These are phyloP conservation scores for Stictonetta naevosa DNA, from an alignment of 2,113 vertebrate species.

Conservation along the genomic window DNA sequence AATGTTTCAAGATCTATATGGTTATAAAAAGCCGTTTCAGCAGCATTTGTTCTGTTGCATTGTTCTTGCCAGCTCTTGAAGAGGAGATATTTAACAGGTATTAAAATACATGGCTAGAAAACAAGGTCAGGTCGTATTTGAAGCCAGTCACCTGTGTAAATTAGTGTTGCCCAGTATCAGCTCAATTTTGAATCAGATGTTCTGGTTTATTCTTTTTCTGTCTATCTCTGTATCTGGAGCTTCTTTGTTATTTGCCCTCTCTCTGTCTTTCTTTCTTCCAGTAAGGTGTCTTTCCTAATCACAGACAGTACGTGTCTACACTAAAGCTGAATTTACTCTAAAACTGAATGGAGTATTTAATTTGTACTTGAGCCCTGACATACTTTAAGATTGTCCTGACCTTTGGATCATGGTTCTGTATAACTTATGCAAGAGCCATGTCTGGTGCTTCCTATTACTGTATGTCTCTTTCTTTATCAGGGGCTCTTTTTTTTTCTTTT, in stretches of 20 bases:
- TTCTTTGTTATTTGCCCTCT: background rate
- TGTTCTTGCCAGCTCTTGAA: constrained; percentile 35
- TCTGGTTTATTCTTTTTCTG: background rate
- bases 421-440: background rate
- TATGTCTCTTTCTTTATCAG: background rate
- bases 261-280: constrained; percentile 44
- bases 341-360: background rate
- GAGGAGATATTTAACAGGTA: background rate
- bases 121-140: background rate
- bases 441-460: background rate
- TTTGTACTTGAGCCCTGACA: background rate
- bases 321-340: background rate
- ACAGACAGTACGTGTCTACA: background rate
- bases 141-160: constrained; percentile 3
- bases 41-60: constrained; percentile 42
- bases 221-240: background rate
- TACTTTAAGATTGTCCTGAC: background rate
- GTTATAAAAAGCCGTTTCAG: constrained; percentile 28
- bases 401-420: background rate
- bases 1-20: constrained; percentile 6
- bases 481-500: constrained; percentile 12
- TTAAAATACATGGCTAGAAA: constrained; percentile 2
- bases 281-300: background rate
- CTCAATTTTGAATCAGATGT: background rate
- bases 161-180: background rate